Conservation (phyloP, 2,113 vertebrate genomes). For the Okapia johnstoni region DNA sequence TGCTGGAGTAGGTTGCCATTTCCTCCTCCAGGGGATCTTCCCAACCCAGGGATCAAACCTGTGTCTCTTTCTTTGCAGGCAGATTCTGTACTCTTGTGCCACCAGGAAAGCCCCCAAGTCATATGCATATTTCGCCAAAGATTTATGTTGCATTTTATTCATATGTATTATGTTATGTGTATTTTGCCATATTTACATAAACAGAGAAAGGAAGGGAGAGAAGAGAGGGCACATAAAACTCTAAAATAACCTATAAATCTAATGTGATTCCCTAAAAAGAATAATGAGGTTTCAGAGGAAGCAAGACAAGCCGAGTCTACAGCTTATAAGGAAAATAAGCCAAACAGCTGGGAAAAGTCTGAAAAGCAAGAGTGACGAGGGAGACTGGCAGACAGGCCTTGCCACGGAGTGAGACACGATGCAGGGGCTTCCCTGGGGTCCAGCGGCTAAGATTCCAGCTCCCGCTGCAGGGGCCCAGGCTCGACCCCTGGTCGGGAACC, state of each 20-base stretch:
- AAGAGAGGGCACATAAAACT: not conserved
- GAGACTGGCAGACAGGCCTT: not conserved
- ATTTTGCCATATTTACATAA: not conserved
- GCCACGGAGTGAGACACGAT: fast-evolving
- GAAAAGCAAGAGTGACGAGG: not conserved
- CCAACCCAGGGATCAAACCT: not conserved
- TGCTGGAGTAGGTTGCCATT: not conserved
- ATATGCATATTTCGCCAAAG: fast-evolving
- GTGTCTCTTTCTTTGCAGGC: not conserved
- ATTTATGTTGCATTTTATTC: fast-evolving
- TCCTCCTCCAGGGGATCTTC: not conserved
- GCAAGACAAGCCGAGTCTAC: not conserved
- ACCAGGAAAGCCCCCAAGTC: not conserved
- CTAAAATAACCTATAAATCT: not conserved
- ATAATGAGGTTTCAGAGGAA: not conserved
- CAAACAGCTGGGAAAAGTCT: fast-evolving
- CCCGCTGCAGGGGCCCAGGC: not conserved
- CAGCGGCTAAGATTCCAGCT: not conserved
- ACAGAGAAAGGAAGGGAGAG: not conserved
- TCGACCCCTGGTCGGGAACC: not conserved
- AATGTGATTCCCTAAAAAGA: not conserved
- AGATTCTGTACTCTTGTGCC: not conserved
- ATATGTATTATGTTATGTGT: fast-evolving
- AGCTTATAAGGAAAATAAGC: not conserved
- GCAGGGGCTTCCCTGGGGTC: not conserved